Percentiles rank a stretch among this genome's conserved stretches.
phyloP scores from a whole-genome alignment of 2,113 vertebrate species.

The Psilopsiagon aurifrons region DNA sequence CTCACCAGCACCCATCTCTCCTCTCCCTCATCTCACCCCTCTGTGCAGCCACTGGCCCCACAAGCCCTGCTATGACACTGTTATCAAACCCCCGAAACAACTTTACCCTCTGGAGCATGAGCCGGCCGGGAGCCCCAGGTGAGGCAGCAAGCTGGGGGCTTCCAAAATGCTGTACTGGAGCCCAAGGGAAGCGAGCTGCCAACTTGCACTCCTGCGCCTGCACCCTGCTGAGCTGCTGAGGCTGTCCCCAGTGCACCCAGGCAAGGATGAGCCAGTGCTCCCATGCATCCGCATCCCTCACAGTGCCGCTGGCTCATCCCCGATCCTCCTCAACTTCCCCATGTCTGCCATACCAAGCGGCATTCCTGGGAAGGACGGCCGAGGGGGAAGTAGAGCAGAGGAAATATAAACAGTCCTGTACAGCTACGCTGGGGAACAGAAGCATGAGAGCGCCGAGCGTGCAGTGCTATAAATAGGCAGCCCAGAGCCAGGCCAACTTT shows the following conservation, averaged over 20 bases:
- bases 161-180: accelerated
- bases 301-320: neutral
- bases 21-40: neutral
- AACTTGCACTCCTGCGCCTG: neutral
- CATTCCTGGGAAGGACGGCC: conserved; percentile 27
- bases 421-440: conserved; percentile 72
- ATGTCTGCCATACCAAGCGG: conserved; percentile 13
- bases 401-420: conserved; percentile 74
- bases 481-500: conserved; percentile 76
- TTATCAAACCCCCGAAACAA: neutral
- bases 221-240: neutral
- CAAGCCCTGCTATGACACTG: neutral
- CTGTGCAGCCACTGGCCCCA: accelerated
- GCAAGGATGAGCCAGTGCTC: accelerated
- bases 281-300: accelerated
- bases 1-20: neutral
- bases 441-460: conserved; percentile 71
- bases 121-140: neutral
- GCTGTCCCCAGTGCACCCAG: neutral
- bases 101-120: neutral
- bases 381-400: conserved; percentile 49
- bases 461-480: conserved; percentile 84
- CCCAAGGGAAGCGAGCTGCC: neutral
- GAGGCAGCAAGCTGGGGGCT: neutral
- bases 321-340: neutral